Evolutionary conservation across 2,797 vertebrate species (phyloP), one percentile per base, ranked within the genome.

Genomic region (Chelon labrosus): DNA sequence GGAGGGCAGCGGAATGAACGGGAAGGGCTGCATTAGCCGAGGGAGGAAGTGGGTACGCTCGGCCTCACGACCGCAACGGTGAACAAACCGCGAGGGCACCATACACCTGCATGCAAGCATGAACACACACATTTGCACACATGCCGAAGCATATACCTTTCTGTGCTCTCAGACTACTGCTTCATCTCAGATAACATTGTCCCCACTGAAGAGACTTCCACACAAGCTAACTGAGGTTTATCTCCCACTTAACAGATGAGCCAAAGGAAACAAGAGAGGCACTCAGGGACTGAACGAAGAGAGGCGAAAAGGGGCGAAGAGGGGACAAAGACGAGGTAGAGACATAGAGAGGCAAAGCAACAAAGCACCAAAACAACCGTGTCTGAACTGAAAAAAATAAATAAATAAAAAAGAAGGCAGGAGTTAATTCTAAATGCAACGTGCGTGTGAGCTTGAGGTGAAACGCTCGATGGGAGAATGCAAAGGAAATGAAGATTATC

Each of bases 201-300:
- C 80, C 85, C 83, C 82, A 70, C 73, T 80, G 84, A 91, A 90
- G 85, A 89, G 90, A 91, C 90, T 91, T 91, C 86, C 90, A 89
- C 87, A 87, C 83, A 74, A 80, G 76, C 88, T 85, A 85, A 82
- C 88, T 63, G 83, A 78, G 85, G 86, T 91, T 92, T 90, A 92
- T 91, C 89, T 92, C 77, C 88, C 89, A 89, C 88, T 90, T 89
- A 90, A 91, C 85, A 85, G 88, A 91, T 90, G 89, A 93, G 88
- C 83, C 89, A 80, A 79, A 89, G 82, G 90, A 90, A 92, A 91
- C 83, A 82, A 62, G 86, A 92, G 90, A 91, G 88, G 50, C 92
- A 79, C 89, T 85, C 58, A 4, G 90, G 88, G 89, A 86, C 78
- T 16, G 52, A 83, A 65, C 12, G 37, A 12, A 37, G 67, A 50